phyloP scores from a whole-genome alignment of 2,113 vertebrate genomes.

The Odobenus rosmarus region DNA sequence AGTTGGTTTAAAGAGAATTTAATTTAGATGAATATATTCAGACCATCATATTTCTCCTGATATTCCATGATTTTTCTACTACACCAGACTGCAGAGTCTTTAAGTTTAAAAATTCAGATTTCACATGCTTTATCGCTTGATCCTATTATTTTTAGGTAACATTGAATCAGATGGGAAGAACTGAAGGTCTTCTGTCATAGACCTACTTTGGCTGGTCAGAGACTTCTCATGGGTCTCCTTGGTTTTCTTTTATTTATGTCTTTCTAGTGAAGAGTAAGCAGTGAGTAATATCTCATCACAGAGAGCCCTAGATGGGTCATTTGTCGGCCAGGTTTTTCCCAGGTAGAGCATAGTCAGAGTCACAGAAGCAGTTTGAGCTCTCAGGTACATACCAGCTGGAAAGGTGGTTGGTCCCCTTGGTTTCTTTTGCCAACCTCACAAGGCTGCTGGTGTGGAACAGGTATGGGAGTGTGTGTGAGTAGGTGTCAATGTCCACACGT shows the following conservation, averaged over 20 bases:
- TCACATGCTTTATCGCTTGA: neutral
- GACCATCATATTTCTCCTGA: neutral
- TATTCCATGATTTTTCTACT: slow-evolving; percentile 1
- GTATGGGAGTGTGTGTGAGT: neutral
- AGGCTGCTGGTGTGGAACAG: neutral
- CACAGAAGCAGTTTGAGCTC: neutral
- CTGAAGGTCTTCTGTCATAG: neutral
- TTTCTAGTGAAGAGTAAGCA: neutral
- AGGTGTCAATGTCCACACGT: neutral
- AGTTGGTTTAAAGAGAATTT: neutral
- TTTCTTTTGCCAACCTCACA: neutral
- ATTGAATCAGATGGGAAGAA: neutral
- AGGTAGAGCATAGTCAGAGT: neutral
- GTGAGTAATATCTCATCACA: neutral
- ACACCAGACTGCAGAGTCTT: neutral
- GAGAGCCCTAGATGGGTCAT: neutral
- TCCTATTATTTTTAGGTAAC: neutral
- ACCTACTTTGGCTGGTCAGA: neutral
- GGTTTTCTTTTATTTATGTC: neutral
- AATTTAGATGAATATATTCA: neutral
- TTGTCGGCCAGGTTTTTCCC: neutral
- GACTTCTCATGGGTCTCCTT: neutral
- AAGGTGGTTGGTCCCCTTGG: neutral
- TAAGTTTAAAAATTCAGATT: slow-evolving; percentile 7
- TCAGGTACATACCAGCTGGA: neutral